Evolutionary conservation across 2,888 invertebrate genomes (phyloP), one percentile per base, ranked within the genome.

Genomic region (Danaus chrysippus): DNA sequence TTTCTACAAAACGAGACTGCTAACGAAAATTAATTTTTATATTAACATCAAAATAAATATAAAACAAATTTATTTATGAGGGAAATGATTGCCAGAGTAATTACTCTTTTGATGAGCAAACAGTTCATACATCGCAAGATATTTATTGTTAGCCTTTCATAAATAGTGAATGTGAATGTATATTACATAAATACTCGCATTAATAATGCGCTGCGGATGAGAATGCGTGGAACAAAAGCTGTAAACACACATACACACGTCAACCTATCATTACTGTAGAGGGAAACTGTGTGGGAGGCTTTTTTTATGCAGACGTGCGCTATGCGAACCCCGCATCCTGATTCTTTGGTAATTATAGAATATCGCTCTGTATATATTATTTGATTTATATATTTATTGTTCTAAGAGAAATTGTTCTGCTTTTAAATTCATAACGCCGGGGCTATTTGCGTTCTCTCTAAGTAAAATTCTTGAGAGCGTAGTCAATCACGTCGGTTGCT

Each of bases 171-270:
- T 62, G 54, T 64, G 59, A 56, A 64, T 53, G 53, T 69, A 66
- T 54, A 64, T 66, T 63, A 70, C 72, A 73, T 78, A 78, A 81
- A 79, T 77, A 76, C 72, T 69, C 68, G 72, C 73, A 79, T 79
- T 79, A 79, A 79, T 81, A 78, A 76, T 72, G 73, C 64, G 71
- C 71, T 74, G 63, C 70, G 71, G 60, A 65, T 62, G 59, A 63
- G 70, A 70, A 74, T 69, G 71, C 73, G 65, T 71, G 68, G 71
- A 79, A 82, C 78, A 81, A 82, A 81, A 77, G 76, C 73, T 67
- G 62, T 60, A 59, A 62, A 68, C 57, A 46, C 64, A 59, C 59
- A 64, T 65, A 66, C 66, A 68, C 64, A 68, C 63, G 61, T 63
- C 63, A 56, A 64, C 62, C 58, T 65, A 67, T 64, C 59, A 62